Evolutionary conservation across 1,140 invertebrate species (phyloP).

Genomic region (Caenorhabditis tropicalis): DNA sequence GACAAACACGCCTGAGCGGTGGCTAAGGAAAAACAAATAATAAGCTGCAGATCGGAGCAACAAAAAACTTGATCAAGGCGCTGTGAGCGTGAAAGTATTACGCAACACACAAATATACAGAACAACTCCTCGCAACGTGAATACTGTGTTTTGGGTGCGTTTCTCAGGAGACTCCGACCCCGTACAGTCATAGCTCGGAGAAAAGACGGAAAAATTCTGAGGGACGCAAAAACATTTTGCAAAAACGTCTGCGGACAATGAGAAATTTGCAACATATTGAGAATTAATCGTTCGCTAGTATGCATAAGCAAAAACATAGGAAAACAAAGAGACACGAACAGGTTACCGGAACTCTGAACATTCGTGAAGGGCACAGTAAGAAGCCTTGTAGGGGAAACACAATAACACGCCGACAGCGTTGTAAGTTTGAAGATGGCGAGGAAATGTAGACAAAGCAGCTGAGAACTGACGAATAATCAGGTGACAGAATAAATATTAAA

Average conservation of each 20-base stretch:
- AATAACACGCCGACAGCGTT: neutral
- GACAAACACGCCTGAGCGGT: constrained; percentile 22
- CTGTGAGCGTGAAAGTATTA: constrained; percentile 11
- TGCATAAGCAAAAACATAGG: neutral
- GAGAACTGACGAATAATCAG: neutral
- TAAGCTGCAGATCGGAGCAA: constrained; percentile 19
- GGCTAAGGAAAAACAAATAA: constrained; percentile 40
- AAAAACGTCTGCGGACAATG: neutral
- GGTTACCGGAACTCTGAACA: constrained; percentile 22
- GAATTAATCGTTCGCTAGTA: neutral
- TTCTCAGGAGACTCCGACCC: neutral
- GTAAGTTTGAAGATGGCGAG: neutral
- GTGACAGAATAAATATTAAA: neutral
- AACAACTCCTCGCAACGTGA: neutral
- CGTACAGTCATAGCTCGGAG: neutral
- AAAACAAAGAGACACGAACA: neutral
- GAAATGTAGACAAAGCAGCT: neutral
- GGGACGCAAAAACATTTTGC: neutral
- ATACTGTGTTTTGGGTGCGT: neutral
- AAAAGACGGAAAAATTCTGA: neutral
- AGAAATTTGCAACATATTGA: neutral
- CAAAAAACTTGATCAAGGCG: constrained; percentile 28
- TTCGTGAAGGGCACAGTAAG: neutral
- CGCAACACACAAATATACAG: neutral
- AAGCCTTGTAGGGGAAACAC: neutral